Evolutionary conservation across 2,888 invertebrate genomes (phyloP), one percentile per base, ranked within the genome.

Genomic region (Drosophila mercatorum): DNA sequence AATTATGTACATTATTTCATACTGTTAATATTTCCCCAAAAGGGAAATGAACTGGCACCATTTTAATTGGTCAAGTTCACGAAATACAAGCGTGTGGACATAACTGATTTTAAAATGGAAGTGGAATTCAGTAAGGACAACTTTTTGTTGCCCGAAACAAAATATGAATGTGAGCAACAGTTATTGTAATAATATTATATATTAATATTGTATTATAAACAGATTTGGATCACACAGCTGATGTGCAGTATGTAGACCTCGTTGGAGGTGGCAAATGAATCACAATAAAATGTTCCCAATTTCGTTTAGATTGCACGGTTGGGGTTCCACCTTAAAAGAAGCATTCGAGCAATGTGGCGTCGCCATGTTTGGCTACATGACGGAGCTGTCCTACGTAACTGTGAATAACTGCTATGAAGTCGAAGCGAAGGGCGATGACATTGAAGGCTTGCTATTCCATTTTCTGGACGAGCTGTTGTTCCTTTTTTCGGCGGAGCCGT

Each of bases 341-440:
- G 96, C 98, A 0, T 99, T 98, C 93, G 98, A 99, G 92, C 98
- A 98, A 93, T 97, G 97, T 89, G 98, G 97, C 8, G 95, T 97
- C 92, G 97, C 98, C 1, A 99, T 99, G 99, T 99, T 97, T 94
- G 98, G 96, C 0, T 99, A 99, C 92, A 99, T 99, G 97, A 99
- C 99, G 2, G 98, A 98, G 75, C 93, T 98, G 75, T 95, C 96
- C 0, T 95, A 95, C 75, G 97, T 99, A 0, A 96, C 98, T 91
- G 96, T 97, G 79, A 94, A 94, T 81, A 95, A 96, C 87, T 95
- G 95, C 44, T 95, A 96, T 89, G 95, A 96, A 83, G 95, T 99
- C 73, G 97, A 97, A 93, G 98, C 97, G 0, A 95, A 95, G 72
- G 98, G 97, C 11, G 96, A 98, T 89, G 99, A 99, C 92, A 92